Evolutionary conservation across 2,888 invertebrate species (phyloP).

Genomic region (Nemurella pictetii): DNA sequence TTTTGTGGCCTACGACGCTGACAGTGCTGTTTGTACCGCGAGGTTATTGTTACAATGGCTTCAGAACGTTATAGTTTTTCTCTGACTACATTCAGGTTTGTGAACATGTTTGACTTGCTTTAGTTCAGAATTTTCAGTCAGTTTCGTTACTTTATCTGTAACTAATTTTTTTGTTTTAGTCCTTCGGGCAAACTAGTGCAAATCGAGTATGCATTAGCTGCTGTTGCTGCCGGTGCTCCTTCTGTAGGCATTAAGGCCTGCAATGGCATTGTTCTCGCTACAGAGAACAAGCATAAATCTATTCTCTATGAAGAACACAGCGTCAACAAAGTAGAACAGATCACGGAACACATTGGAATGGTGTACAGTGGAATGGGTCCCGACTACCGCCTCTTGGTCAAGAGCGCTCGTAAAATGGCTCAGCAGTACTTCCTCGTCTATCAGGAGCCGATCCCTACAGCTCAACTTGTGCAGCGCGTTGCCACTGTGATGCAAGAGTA

Average conservation of each 20-base stretch:
- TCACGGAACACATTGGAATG: constrained; percentile 95
- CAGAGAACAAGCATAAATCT: constrained; percentile 98
- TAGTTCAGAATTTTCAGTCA: neutral
- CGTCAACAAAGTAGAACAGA: constrained; percentile 94
- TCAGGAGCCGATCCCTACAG: constrained; percentile 93
- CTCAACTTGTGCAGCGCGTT: constrained; percentile 92
- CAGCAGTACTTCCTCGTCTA: constrained; percentile 92
- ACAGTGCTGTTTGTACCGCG: neutral
- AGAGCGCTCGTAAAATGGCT: constrained; percentile 91
- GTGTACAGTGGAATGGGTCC: constrained; percentile 96
- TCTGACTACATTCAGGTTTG: constrained; percentile 80
- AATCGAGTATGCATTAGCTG: constrained; percentile 99
- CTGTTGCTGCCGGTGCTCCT: constrained; percentile 97
- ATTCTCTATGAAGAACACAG: constrained; percentile 96
- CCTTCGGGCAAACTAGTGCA: constrained; percentile 99
- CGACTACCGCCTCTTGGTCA: constrained; percentile 86
- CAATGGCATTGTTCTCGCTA: constrained; percentile 97
- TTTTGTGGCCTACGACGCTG: constrained; percentile 43
- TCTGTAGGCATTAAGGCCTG: constrained; percentile 98
- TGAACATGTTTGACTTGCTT: constrained; percentile 48
- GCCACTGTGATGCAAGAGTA: constrained; percentile 99
- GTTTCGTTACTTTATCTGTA: neutral
- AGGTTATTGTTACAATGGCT: constrained; percentile 75
- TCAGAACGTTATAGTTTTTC: constrained; percentile 97
- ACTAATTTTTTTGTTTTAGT: constrained; percentile 59